phyloP scores from a whole-genome alignment of 2,888 invertebrate genomes.

The Odontomyia ornata region DNA sequence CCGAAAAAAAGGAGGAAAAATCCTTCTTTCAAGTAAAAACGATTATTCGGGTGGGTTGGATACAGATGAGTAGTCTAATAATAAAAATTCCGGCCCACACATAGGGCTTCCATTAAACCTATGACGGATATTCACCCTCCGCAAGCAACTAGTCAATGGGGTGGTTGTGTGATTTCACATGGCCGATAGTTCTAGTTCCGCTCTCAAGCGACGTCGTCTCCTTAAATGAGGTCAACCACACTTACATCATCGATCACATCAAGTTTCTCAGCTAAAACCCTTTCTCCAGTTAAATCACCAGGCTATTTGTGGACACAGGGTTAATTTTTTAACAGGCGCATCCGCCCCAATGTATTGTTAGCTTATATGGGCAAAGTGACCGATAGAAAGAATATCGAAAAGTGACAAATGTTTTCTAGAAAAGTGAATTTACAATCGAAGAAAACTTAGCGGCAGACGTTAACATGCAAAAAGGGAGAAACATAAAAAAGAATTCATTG shows the following conservation, averaged over 20 bases:
- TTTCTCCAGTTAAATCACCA: slow-evolving; percentile 7
- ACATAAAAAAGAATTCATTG: slow-evolving; percentile 28
- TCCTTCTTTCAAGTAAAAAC: slow-evolving; percentile 2
- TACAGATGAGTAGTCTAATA: slow-evolving; percentile 12
- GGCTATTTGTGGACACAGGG: neutral
- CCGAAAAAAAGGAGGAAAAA: slow-evolving; percentile 38
- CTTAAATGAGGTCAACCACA: slow-evolving; percentile 47
- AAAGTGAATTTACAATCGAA: neutral
- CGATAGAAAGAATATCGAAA: slow-evolving; percentile 24
- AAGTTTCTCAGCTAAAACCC: slow-evolving; percentile 43
- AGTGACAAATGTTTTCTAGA: slow-evolving; percentile 48
- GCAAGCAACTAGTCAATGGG: neutral
- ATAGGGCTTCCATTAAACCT: neutral
- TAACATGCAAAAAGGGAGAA: slow-evolving; percentile 40
- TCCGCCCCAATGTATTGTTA: slow-evolving; percentile 5
- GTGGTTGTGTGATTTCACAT: neutral
- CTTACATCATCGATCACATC: slow-evolving; percentile 50
- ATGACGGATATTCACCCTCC: neutral
- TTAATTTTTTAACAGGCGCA: slow-evolving; percentile 8
- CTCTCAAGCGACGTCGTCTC: neutral
- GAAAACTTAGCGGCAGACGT: neutral
- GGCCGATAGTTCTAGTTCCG: neutral
- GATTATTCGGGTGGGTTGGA: neutral
- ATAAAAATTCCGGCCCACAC: slow-evolving; percentile 15
- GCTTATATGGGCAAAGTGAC: slow-evolving; percentile 9